Conservation (phyloP, 1,140 invertebrate genomes). For the Acyrthosiphon pisum region DNA sequence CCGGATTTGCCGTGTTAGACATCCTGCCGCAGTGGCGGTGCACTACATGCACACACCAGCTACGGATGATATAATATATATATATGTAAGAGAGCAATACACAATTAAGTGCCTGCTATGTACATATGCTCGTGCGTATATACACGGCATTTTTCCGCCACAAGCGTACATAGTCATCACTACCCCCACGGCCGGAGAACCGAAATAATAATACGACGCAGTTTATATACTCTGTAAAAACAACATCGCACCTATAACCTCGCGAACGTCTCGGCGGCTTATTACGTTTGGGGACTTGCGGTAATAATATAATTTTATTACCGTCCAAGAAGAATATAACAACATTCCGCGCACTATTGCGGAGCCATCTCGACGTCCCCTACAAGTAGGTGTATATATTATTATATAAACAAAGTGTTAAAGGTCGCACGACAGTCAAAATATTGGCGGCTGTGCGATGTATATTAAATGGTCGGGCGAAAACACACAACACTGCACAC, state of each 20-base stretch:
- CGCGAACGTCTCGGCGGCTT: not conserved
- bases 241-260: not conserved
- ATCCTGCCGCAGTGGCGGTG: not conserved
- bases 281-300: not conserved
- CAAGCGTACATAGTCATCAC: too few species aligned
- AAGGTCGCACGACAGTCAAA: not conserved
- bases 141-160: not conserved
- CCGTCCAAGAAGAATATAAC: not conserved
- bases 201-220: not conserved
- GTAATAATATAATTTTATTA: constrained; percentile 18
- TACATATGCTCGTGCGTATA: not conserved
- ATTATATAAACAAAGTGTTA: not conserved
- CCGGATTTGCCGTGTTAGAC: constrained; percentile 43
- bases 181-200: not conserved
- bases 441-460: not conserved
- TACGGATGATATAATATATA: not conserved
- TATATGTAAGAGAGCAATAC: not conserved
- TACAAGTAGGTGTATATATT: not conserved
- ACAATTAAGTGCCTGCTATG: not conserved
- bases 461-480: not conserved
- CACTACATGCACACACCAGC: not conserved
- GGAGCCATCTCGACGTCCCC: not conserved
- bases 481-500: not conserved
- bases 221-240: constrained; percentile 5
- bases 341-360: not conserved